A percentile compares a stretch with the other conserved stretches of the same genome.
These are phyloP conservation scores for Erpetoichthys calabaricus DNA, from an alignment of 2,797 vertebrate species.

Conservation along the genomic window DNA sequence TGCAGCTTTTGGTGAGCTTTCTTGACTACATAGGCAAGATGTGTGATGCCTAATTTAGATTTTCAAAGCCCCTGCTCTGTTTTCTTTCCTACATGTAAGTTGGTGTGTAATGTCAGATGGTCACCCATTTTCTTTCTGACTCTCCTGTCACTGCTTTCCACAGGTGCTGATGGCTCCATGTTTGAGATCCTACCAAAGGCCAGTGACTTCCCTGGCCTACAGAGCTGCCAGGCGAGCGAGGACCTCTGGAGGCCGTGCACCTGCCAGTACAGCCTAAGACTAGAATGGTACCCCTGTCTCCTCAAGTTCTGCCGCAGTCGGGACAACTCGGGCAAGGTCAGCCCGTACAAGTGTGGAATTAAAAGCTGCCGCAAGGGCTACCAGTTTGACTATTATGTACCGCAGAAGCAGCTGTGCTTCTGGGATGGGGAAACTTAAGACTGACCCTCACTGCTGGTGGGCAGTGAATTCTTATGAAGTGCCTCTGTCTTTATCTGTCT, in stretches of 20 bases:
- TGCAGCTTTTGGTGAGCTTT: no score
- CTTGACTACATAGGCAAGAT: no score
- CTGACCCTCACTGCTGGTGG: accelerated
- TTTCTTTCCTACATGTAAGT: no score
- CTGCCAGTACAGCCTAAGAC: conserved; percentile 72
- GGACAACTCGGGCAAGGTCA: conserved; percentile 52
- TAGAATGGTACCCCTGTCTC: conserved; percentile 94
- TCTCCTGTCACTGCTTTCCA: neutral
- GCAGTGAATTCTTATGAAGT: neutral
- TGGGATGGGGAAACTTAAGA: conserved; percentile 86
- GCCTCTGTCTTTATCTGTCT: neutral
- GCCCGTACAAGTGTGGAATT: conserved; percentile 90
- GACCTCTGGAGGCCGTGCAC: conserved; percentile 74
- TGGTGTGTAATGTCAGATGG: neutral
- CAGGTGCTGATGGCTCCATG: conserved; percentile 76
- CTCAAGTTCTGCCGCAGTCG: conserved; percentile 85
- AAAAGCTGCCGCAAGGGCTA: conserved; percentile 93
- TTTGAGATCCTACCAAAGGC: conserved; percentile 70
- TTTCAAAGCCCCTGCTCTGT: no score
- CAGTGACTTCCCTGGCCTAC: conserved; percentile 43
- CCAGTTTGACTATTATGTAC: conserved; percentile 75
- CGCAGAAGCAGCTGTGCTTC: conserved; percentile 81
- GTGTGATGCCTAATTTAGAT: no score
- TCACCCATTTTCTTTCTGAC: neutral
- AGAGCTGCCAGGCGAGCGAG: conserved; percentile 50